phyloP scores from a whole-genome alignment of 2,113 vertebrate species.

The Caracal caracal region DNA sequence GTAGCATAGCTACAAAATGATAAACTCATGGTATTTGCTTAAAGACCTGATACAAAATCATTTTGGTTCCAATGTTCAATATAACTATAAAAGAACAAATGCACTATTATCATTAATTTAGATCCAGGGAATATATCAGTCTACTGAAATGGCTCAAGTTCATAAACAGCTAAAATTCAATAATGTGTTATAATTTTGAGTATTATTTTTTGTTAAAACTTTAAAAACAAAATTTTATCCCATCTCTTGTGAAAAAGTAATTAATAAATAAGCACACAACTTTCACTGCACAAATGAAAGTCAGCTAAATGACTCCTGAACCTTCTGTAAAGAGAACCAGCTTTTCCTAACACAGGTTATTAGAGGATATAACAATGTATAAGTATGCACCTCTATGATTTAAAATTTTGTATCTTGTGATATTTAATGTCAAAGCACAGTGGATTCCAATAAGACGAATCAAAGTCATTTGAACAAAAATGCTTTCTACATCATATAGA shows the following conservation, averaged over 20 bases:
- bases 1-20: not conserved
- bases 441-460: not conserved
- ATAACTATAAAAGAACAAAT: not conserved
- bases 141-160: not conserved
- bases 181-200: not conserved
- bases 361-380: not conserved
- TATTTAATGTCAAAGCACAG: not conserved
- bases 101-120: conserved; percentile 22
- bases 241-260: not conserved
- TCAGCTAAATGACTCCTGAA: not conserved
- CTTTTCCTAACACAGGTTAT: not conserved
- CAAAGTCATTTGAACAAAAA: not conserved
- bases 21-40: conserved; percentile 33
- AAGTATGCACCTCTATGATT: not conserved
- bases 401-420: not conserved
- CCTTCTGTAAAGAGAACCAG: not conserved
- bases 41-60: not conserved
- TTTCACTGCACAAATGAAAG: not conserved
- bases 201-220: not conserved
- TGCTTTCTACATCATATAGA: not conserved
- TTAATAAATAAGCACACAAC: not conserved
- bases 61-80: not conserved
- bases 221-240: not conserved
- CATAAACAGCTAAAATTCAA: not conserved
- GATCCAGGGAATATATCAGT: not conserved